These are phyloP conservation scores for Apotomis betuletana DNA, from an alignment of 2,888 invertebrate species.

Conservation along the genomic window DNA sequence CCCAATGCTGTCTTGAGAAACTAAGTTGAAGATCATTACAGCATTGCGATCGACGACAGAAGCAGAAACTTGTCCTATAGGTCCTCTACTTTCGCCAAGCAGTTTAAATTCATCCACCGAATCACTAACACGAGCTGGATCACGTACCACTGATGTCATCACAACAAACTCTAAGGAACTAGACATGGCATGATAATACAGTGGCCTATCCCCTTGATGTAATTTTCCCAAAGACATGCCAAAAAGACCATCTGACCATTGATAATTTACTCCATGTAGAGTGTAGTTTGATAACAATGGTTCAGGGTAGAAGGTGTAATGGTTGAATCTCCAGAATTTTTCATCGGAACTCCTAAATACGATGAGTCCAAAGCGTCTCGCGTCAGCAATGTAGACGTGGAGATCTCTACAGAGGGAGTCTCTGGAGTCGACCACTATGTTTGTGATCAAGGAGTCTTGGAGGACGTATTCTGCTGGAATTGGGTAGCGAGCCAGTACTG, in stretches of 20 bases:
- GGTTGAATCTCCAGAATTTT: slow-evolving; percentile 87
- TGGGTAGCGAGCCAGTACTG: slow-evolving; percentile 84
- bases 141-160: slow-evolving; percentile 86
- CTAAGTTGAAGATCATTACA: slow-evolving; percentile 91
- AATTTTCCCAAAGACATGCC: slow-evolving; percentile 88
- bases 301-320: slow-evolving; percentile 88
- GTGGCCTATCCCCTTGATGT: slow-evolving; percentile 82
- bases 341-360: slow-evolving; percentile 85
- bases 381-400: slow-evolving; percentile 87
- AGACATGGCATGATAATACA: slow-evolving; percentile 93
- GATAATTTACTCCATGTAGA: slow-evolving; percentile 89
- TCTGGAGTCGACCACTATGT: slow-evolving; percentile 86
- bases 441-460: slow-evolving; percentile 87
- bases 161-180: slow-evolving; percentile 91
- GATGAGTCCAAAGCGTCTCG: slow-evolving; percentile 86
- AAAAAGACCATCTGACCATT: slow-evolving; percentile 92
- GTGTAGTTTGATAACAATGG: slow-evolving; percentile 89
- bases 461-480: slow-evolving; percentile 87
- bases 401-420: slow-evolving; percentile 85
- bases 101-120: slow-evolving; percentile 72
- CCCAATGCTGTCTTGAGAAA: slow-evolving; percentile 89
- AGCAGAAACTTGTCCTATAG: slow-evolving; percentile 88
- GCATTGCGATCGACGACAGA: slow-evolving; percentile 89
- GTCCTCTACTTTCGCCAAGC: slow-evolving; percentile 82
- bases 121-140: slow-evolving; percentile 78